Conservation (phyloP, 2,888 invertebrate species). For the Digitonthophagus gazella region DNA sequence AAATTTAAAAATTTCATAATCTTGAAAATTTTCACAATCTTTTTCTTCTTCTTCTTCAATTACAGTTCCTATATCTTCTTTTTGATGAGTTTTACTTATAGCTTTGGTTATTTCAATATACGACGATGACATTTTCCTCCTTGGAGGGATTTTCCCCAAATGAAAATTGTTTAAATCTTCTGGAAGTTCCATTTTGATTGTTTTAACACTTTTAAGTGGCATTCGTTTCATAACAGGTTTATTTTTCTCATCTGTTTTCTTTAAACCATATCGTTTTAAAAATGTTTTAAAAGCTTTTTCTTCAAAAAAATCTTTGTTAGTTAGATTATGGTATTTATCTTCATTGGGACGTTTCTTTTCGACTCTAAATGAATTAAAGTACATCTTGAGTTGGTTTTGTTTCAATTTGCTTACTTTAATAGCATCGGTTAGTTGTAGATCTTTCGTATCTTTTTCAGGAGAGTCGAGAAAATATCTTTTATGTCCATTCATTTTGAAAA, state of each 20-base stretch:
- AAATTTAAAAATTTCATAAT: not conserved
- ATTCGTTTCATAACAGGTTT: slow-evolving; percentile 28
- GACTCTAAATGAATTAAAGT: slow-evolving; percentile 11
- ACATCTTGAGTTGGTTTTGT: slow-evolving; percentile 19
- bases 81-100: slow-evolving; percentile 14
- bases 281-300: slow-evolving; percentile 16
- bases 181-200: slow-evolving; percentile 29
- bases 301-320: slow-evolving; percentile 1
- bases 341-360: not conserved
- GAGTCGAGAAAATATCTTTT: slow-evolving; percentile 19
- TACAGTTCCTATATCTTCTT: not conserved
- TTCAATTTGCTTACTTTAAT: slow-evolving; percentile 32
- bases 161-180: slow-evolving; percentile 22
- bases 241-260: slow-evolving; percentile 1
- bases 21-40: not conserved
- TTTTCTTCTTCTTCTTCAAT: slow-evolving; percentile 3
- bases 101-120: slow-evolving; percentile 14
- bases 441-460: slow-evolving; percentile 8
- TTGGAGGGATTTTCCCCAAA: slow-evolving; percentile 20
- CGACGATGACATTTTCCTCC: slow-evolving; percentile 8
- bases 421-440: slow-evolving; percentile 28
- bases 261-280: slow-evolving; percentile 21
- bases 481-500: not conserved
- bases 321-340: too few species aligned
- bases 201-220: slow-evolving; percentile 28